Conservation (phyloP, 2,888 invertebrate genomes). For the Chymomyza amoena region DNA sequence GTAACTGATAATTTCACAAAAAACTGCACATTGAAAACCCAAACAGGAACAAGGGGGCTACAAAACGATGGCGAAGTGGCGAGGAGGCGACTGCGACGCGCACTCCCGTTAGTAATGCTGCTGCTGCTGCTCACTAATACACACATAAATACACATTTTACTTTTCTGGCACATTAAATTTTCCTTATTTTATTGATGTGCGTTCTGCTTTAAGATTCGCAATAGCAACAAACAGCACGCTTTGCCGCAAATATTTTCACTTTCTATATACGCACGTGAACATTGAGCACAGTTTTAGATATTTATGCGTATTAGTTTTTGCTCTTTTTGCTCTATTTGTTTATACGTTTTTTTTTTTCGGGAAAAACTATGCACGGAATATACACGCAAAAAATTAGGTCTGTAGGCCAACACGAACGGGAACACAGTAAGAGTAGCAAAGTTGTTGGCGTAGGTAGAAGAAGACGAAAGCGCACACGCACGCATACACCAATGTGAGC, state of each 20-base stretch:
- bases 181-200: slow-evolving; percentile 16
- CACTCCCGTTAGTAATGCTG: slow-evolving; percentile 29
- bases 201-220: background rate
- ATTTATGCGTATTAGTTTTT: slow-evolving; percentile 41
- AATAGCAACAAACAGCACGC: background rate
- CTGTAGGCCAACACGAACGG: slow-evolving; percentile 73
- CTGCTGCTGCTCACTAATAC: slow-evolving; percentile 10
- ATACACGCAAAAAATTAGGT: slow-evolving; percentile 67
- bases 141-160: slow-evolving; percentile 28
- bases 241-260: slow-evolving; percentile 32
- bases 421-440: slow-evolving; percentile 69
- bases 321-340: slow-evolving; percentile 28
- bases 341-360: slow-evolving; percentile 44
- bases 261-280: slow-evolving; percentile 22
- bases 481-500: slow-evolving; percentile 32
- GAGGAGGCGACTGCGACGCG: background rate
- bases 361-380: slow-evolving; percentile 63
- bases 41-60: background rate
- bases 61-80: too few relatives aligned
- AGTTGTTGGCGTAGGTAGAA: slow-evolving; percentile 73
- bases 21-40: slow-evolving; percentile 33
- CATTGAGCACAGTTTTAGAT: slow-evolving; percentile 19
- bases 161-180: slow-evolving; percentile 4
- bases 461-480: slow-evolving; percentile 59
- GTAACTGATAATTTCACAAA: slow-evolving; percentile 31